Evolutionary conservation across 2,113 vertebrate genomes (phyloP), one percentile per base, ranked within the genome.

Genomic region (Pipa parva): DNA sequence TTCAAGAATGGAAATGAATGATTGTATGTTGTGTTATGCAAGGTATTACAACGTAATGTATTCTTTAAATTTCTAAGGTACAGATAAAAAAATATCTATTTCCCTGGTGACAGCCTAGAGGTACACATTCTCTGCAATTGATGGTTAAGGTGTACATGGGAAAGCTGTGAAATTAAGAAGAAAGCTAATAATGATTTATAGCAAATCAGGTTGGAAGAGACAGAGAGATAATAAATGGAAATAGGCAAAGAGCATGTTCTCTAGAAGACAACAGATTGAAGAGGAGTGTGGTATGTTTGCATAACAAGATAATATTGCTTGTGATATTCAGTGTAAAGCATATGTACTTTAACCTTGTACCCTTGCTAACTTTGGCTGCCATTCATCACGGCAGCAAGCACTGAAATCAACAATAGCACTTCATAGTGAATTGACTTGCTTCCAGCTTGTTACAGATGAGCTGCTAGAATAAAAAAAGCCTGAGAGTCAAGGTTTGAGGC

Each of bases 341-440:
- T 22, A 24, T 69, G 46, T 25, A 5, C 57, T 39, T 17, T 52
- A 48, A 60, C 46, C 65, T 3, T 25, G 10, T 29, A 33, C 64
- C 45, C 39, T 29, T 26, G 1, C 65, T 9, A 5, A 49, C 54
- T 18, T 25, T 48, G 64, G 24, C 42, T 18, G 6, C 28, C 29
- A 42, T 60, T 52, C 60, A 39, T 69, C 57, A 59, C 39, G 39
- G 49, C 55, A 69, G 31, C 56, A 39, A 60, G 65, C 31, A 27
- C 26, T 7, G 57, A 17, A 58, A 67, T 59, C 42, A 20, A 7
- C 48, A 67, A 59, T 50, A 55, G 54, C 50, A 27, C 18, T 17
- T 42, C 2, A 11, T 49, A 24, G 46, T 48, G 11, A 21, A 21
- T 18, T 15, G 39, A 13, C 15, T 17, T 4, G 13, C 6, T n/a